These are phyloP conservation scores for Tupaia chinensis DNA, from an alignment of 2,113 vertebrate genomes.

Conservation along the genomic window DNA sequence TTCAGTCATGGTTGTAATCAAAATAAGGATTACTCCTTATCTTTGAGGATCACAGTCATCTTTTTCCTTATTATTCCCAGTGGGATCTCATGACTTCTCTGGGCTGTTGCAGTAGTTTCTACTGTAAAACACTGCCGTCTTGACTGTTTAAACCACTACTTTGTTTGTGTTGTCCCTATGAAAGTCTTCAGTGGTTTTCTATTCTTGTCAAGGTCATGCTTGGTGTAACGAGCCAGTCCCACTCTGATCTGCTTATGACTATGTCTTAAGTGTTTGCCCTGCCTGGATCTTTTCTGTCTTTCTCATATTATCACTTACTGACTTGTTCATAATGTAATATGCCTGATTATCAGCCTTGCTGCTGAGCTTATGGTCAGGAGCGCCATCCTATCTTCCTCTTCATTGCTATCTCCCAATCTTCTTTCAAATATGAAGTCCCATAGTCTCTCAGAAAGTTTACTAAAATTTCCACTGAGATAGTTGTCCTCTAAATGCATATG, in stretches of 20 bases:
- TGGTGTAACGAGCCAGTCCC: background rate
- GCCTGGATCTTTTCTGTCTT: background rate
- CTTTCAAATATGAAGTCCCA: background rate
- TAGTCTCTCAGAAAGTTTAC: background rate
- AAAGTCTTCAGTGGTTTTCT: background rate
- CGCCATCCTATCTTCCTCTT: background rate
- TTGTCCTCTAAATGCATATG: background rate
- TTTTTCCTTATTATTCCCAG: background rate
- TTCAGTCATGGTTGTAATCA: background rate
- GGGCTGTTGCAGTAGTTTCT: background rate
- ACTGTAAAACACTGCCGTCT: background rate
- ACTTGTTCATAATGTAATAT: background rate
- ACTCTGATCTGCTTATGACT: background rate
- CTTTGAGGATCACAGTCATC: background rate
- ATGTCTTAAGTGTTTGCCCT: background rate
- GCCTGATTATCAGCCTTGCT: background rate
- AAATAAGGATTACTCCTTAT: background rate
- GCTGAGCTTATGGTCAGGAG: background rate
- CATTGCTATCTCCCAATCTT: background rate
- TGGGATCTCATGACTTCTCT: background rate
- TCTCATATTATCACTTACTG: background rate
- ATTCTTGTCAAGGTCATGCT: background rate
- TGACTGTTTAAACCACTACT: background rate
- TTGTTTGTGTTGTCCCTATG: background rate
- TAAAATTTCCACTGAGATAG: background rate